Evolutionary conservation across 2,113 vertebrate genomes (phyloP), one percentile per base, ranked within the genome.

Genomic region (Datnioides undecimradiatus): DNA sequence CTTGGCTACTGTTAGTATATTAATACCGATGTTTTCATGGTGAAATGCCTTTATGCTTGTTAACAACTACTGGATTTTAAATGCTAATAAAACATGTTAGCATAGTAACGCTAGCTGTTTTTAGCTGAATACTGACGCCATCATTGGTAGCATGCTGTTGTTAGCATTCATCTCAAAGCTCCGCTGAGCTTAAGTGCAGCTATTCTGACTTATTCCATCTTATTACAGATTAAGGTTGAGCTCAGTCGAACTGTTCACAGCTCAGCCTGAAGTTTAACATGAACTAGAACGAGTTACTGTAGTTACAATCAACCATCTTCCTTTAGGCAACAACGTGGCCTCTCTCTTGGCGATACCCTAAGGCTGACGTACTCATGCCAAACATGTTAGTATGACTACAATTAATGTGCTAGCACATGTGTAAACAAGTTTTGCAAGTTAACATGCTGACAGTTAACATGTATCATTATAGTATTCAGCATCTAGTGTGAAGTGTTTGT

Each of bases 111-210:
- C 5, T 16, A 10, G 19, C 4, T 49, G 6, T 40, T 48, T 48
- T 38, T 23, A 60, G 49, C 25, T 52, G 25, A 38, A 63, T 38
- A 8, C 17, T 17, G 12, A 25, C 41, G 40, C 48, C 5, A n/a
- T 25, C 10, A 19, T 5, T 21, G n/a, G 23, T 54, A 17, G 46
- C 33, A 8, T 31, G 40, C 49, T 19, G 12, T 6, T 4, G 7
- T 58, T 41, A 45, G 62, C 43, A n/a, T 80, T 51, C 33, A 19
- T 40, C 33, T 63, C 36, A 45, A 70, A 70, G 16, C 60, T 25
- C 16, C 16, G 27, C 34, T n/a, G 25, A 52, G 19, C 0, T 4
- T 27, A 19, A 27, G 7, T 11, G 16, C 40, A 48, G 40, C 40
- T 46, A 8, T 52, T 62, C 33, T 40, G 23, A 36, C 1, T 5